phyloP scores from a whole-genome alignment of 1,140 invertebrate genomes.

The Drosophila lacertosa region DNA sequence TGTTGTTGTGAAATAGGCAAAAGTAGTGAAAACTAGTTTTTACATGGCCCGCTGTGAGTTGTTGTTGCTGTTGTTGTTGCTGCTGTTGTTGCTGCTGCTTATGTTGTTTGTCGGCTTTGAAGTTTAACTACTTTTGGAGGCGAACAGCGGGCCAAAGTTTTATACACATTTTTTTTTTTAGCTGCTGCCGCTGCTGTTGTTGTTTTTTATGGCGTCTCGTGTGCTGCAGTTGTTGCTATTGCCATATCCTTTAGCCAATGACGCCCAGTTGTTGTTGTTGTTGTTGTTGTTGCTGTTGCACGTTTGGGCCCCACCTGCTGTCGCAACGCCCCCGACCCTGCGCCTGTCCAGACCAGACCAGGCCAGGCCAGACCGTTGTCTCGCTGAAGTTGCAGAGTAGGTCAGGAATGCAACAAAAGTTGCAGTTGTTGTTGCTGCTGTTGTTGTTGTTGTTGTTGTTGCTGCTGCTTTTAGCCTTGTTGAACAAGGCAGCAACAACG shows the following conservation, averaged over 20 bases:
- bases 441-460: constrained; percentile 40
- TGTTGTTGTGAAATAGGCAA: constrained; percentile 73
- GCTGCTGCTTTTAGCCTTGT: constrained; percentile 49
- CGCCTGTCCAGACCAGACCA: constrained; percentile 11
- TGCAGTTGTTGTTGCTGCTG: constrained; percentile 39
- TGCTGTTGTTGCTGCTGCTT: constrained; percentile 21
- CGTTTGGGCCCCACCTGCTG: constrained; percentile 14
- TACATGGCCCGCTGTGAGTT: constrained; percentile 30
- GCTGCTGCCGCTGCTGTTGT: too few relatives aligned
- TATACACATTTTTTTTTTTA: constrained; percentile 20
- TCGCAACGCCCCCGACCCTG: neutral
- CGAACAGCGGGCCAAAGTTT: constrained; percentile 29
- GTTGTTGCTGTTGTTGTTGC: constrained; percentile 14
- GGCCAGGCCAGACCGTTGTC: constrained; percentile 37
- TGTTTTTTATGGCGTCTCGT: constrained; percentile 22
- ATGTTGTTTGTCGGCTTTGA: constrained; percentile 66
- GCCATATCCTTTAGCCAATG: constrained; percentile 69
- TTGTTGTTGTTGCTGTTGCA: constrained; percentile 17
- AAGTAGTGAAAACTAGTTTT: constrained; percentile 81
- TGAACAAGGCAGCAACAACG: constrained; percentile 58
- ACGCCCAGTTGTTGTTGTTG: constrained; percentile 35
- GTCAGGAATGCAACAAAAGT: constrained; percentile 72
- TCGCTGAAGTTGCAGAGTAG: constrained; percentile 68
- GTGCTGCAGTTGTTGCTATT: constrained; percentile 34
- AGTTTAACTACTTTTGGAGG: constrained; percentile 79